Percentiles rank a stretch among this genome's conserved stretches.
phyloP scores from a whole-genome alignment of 2,113 vertebrate species.

The Toxostoma redivivum region DNA sequence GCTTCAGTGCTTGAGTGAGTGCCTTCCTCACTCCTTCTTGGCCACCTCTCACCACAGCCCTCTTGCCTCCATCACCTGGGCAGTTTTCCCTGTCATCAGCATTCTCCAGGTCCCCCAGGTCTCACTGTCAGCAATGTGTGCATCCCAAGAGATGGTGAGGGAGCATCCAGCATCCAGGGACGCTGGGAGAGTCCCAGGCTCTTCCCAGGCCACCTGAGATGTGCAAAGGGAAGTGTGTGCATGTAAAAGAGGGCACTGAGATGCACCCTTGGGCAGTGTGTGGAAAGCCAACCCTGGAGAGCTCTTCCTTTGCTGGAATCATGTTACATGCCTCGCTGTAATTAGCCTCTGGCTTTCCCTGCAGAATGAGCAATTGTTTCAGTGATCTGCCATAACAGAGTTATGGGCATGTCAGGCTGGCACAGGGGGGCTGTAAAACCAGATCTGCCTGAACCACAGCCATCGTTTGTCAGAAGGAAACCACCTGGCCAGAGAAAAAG shows the following conservation, averaged over 20 bases:
- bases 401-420: slow-evolving; percentile 24
- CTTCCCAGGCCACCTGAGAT: not conserved
- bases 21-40: not conserved
- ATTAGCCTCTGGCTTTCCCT: not conserved
- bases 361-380: not conserved
- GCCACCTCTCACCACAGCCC: not conserved
- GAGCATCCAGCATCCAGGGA: not conserved
- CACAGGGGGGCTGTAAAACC: slow-evolving; percentile 43
- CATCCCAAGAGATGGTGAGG: not conserved
- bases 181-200: not conserved
- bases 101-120: not conserved
- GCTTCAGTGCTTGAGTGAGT: not conserved
- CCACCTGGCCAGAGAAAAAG: not conserved
- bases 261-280: not conserved
- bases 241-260: not conserved
- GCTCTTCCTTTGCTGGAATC: not conserved
- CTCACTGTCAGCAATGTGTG: not conserved
- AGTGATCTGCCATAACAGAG: slow-evolving; percentile 13
- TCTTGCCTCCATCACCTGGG: not conserved
- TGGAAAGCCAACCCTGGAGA: not conserved
- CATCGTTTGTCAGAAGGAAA: slow-evolving; percentile 8
- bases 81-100: not conserved
- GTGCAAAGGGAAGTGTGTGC: not conserved
- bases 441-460: not conserved
- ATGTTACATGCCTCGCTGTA: not conserved